Percentiles rank a stretch among this genome's conserved stretches.
These are phyloP conservation scores for Discoglossus pictus DNA, from an alignment of 2,797 vertebrate species.

Conservation along the genomic window DNA sequence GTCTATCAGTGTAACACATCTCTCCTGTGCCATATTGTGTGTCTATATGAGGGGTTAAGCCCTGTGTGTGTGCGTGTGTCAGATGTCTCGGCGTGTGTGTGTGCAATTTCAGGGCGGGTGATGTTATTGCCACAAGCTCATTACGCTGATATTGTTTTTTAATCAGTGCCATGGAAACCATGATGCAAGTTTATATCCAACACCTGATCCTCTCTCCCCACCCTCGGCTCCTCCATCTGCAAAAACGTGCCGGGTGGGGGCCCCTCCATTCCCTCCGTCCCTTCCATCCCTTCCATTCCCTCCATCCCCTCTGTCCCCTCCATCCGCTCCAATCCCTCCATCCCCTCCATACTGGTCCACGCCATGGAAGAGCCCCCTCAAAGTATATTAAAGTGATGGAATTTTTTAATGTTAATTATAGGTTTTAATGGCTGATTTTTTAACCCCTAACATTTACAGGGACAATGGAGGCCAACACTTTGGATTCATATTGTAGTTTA, in stretches of 20 bases:
- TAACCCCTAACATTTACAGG: too few species aligned
- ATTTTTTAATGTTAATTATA: too few species aligned
- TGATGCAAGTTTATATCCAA: conserved; percentile 58
- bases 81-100: conserved; percentile 32
- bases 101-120: conserved; percentile 45
- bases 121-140: conserved; percentile 62
- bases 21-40: not conserved
- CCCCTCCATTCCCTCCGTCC: too few species aligned
- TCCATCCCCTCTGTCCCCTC: too few species aligned
- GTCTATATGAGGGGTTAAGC: not conserved
- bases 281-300: too few species aligned
- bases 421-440: too few species aligned
- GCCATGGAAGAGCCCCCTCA: too few species aligned
- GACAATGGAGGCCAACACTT: too few species aligned
- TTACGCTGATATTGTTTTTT: conserved; percentile 66
- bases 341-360: too few species aligned
- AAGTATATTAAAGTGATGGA: too few species aligned
- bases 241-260: conserved; percentile 66
- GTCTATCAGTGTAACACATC: not conserved
- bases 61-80: conserved; percentile 1
- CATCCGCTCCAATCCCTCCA: too few species aligned
- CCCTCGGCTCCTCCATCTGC: conserved; percentile 72
- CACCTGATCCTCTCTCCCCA: conserved; percentile 66
- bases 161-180: conserved; percentile 70
- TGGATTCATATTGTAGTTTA: too few species aligned